Conservation (phyloP, 2,113 vertebrate species). For the Todiramphus saurophagus region DNA sequence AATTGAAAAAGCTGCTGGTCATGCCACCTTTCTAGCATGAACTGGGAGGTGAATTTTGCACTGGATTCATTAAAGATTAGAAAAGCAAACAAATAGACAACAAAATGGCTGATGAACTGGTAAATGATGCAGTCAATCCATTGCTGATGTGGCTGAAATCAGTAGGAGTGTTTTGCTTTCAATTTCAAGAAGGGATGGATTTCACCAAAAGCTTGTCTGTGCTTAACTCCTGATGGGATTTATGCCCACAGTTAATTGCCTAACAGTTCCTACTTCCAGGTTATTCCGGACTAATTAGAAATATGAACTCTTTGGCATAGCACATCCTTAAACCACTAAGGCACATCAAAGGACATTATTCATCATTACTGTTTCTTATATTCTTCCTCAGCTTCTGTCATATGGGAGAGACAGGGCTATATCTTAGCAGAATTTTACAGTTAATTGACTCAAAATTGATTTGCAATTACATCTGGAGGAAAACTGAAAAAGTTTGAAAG, state of each 20-base stretch:
- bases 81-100: not conserved
- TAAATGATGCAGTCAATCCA: not conserved
- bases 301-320: not conserved
- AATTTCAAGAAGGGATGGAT: not conserved
- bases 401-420: not conserved
- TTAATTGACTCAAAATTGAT: not conserved
- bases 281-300: conserved; percentile 5
- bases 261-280: not conserved
- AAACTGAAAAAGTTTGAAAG: not conserved
- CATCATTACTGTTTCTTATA: not conserved
- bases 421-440: not conserved
- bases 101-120: not conserved
- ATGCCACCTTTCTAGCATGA: not conserved
- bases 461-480: not conserved
- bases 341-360: not conserved
- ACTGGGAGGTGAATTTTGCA: not conserved
- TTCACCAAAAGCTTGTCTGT: not conserved
- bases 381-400: not conserved
- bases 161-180: not conserved
- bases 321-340: not conserved
- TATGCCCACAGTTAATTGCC: not conserved
- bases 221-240: not conserved
- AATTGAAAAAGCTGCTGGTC: not conserved
- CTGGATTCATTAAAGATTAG: not conserved
- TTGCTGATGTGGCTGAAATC: not conserved